Conservation (phyloP, 2,888 invertebrate species). For the Trilocha varians region DNA sequence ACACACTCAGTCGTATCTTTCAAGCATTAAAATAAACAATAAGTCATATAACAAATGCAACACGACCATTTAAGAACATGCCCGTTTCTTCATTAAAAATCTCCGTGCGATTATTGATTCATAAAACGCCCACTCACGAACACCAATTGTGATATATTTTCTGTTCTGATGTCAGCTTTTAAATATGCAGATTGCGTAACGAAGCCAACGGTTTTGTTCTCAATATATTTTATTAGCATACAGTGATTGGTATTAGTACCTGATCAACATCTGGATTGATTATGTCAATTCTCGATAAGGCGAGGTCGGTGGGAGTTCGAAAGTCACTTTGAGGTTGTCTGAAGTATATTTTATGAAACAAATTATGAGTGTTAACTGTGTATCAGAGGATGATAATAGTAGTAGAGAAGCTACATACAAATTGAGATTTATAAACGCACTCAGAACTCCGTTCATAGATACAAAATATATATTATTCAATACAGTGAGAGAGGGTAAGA, state of each 20-base stretch:
- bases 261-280: not conserved
- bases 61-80: not conserved
- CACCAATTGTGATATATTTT: slow-evolving; percentile 13
- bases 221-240: not conserved
- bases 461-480: too few relatives aligned
- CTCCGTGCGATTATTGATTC: slow-evolving; percentile 14
- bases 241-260: not conserved
- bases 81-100: not conserved
- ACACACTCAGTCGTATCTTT: too few relatives aligned
- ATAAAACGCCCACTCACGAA: slow-evolving; percentile 20
- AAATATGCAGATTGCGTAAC: slow-evolving; percentile 30
- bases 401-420: too few relatives aligned
- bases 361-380: too few relatives aligned
- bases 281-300: not conserved
- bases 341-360: too few relatives aligned
- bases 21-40: too few relatives aligned
- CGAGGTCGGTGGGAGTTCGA: not conserved
- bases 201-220: slow-evolving; percentile 3
- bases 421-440: too few relatives aligned
- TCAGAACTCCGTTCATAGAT: too few relatives aligned
- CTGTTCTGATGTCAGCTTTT: slow-evolving; percentile 26
- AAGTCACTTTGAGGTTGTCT: not conserved
- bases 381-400: too few relatives aligned
- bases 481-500: too few relatives aligned
- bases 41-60: not conserved